Evolutionary conservation across 2,797 vertebrate genomes (phyloP).

Genomic region (Taenioides sp.): DNA sequence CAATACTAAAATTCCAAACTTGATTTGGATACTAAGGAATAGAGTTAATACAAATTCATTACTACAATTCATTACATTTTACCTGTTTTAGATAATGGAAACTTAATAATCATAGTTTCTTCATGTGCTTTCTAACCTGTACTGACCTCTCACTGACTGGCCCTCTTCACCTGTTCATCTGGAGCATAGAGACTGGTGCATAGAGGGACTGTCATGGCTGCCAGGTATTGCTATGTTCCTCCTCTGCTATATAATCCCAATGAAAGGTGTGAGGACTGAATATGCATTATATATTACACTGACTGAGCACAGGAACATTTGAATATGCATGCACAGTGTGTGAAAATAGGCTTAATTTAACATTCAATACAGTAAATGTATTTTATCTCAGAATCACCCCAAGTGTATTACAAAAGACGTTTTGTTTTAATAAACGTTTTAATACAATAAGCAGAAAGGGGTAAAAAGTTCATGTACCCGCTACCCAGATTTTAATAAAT

Average conservation of each 20-base stretch:
- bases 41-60: too few species aligned
- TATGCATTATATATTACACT: slow-evolving; percentile 82
- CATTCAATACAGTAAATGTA: neutral
- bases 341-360: neutral
- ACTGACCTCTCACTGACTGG: neutral
- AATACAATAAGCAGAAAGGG: neutral
- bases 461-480: neutral
- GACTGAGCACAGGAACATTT: slow-evolving; percentile 13
- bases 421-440: neutral
- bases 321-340: slow-evolving; percentile 12
- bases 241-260: slow-evolving; percentile 87
- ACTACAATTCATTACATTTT: too few species aligned
- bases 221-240: slow-evolving; percentile 75
- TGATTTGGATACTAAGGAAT: too few species aligned
- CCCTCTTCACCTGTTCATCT: slow-evolving; percentile 41
- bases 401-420: neutral
- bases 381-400: neutral
- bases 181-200: slow-evolving; percentile 67
- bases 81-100: too few species aligned
- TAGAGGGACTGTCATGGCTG: slow-evolving; percentile 68
- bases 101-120: too few species aligned
- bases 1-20: too few species aligned
- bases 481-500: too few species aligned
- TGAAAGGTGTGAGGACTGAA: slow-evolving; percentile 84
- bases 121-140: slow-evolving; percentile 1